phyloP scores from a whole-genome alignment of 2,113 vertebrate genomes.

The Takifugu bimaculatus region DNA sequence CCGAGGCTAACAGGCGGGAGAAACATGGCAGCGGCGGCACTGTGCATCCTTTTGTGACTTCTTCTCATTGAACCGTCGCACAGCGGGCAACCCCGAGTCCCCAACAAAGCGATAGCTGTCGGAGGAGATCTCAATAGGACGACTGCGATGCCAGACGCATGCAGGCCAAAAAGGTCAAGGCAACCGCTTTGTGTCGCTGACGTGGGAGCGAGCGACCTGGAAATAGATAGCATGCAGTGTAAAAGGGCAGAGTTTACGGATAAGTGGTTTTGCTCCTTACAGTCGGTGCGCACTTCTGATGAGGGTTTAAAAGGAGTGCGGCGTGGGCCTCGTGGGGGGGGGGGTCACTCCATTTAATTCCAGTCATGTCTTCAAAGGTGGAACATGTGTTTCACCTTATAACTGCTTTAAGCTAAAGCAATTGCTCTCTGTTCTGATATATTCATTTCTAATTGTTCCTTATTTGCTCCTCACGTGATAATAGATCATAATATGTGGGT shows the following conservation, averaged over 20 bases:
- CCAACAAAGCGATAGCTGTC: conserved; percentile 63
- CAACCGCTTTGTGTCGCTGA: conserved; percentile 50
- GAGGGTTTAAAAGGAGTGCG: too few species aligned
- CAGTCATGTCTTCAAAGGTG: too few species aligned
- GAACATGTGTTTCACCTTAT: too few species aligned
- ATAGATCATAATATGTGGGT: too few species aligned
- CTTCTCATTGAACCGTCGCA: conserved; percentile 49
- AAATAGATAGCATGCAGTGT: conserved; percentile 46
- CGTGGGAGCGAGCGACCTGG: conserved; percentile 38
- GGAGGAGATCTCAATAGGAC: conserved; percentile 53
- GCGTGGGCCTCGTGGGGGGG: too few species aligned
- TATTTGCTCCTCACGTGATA: too few species aligned
- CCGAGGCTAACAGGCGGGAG: conserved; percentile 46
- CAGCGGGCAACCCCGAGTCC: conserved; percentile 55
- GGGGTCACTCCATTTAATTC: too few species aligned
- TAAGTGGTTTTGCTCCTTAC: conserved; percentile 2
- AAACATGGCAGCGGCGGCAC: conserved; percentile 17
- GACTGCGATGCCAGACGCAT: conserved; percentile 57
- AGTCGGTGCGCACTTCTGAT: not conserved
- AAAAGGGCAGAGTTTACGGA: conserved; percentile 10
- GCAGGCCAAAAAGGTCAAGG: conserved; percentile 67
- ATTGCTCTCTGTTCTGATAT: too few species aligned
- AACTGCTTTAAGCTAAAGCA: too few species aligned
- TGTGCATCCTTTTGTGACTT: conserved; percentile 45
- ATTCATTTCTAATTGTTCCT: too few species aligned